Conservation (phyloP, 2,888 invertebrate species). For the Aquatica leii region DNA sequence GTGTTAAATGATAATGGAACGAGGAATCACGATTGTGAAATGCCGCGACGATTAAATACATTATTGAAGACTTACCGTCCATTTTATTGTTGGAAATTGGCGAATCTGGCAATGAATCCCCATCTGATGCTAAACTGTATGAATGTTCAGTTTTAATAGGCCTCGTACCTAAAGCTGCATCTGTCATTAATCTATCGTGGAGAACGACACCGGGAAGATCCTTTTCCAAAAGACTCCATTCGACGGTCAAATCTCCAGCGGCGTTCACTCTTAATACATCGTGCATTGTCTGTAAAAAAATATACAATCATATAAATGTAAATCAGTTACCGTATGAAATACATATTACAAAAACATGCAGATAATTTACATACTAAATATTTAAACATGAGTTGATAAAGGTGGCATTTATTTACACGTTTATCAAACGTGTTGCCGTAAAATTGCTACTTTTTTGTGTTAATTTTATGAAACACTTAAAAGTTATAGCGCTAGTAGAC, state of each 20-base stretch:
- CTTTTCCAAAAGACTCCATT: slow-evolving; percentile 73
- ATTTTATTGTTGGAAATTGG: slow-evolving; percentile 70
- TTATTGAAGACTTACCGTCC: slow-evolving; percentile 66
- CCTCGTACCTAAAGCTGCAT: slow-evolving; percentile 80
- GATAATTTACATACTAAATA: too few relatives aligned
- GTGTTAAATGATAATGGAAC: not conserved
- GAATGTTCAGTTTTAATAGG: slow-evolving; percentile 95
- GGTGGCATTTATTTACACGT: too few relatives aligned
- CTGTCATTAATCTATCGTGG: slow-evolving; percentile 90
- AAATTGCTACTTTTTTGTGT: too few relatives aligned
- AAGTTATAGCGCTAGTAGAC: too few relatives aligned
- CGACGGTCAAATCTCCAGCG: slow-evolving; percentile 73
- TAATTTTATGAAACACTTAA: too few relatives aligned
- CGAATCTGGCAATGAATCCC: slow-evolving; percentile 74
- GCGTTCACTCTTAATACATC: slow-evolving; percentile 49
- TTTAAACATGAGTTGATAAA: too few relatives aligned
- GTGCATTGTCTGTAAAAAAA: slow-evolving; percentile 54
- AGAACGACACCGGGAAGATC: slow-evolving; percentile 78
- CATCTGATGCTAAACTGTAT: slow-evolving; percentile 82
- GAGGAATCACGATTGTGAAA: not conserved
- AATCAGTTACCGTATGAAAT: too few relatives aligned
- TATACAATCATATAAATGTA: too few relatives aligned
- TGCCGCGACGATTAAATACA: not conserved
- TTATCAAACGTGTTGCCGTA: too few relatives aligned
- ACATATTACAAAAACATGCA: too few relatives aligned